Evolutionary conservation across 2,113 vertebrate species (phyloP), one percentile per base, ranked within the genome.

Genomic region (Pseudorectes ferrugineus): DNA sequence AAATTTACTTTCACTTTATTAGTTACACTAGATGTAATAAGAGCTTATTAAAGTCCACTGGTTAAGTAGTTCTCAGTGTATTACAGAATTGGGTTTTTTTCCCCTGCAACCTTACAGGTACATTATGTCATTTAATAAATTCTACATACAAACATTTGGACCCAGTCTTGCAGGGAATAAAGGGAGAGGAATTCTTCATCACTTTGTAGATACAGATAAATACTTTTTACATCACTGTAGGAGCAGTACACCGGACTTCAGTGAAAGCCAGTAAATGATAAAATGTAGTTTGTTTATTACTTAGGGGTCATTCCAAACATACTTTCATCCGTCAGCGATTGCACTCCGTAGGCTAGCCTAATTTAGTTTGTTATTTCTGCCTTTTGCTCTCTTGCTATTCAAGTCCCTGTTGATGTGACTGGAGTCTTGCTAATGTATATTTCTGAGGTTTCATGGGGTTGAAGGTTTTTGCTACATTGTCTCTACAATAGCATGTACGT

Each of bases 401-500:
- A 67, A 33, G 21, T 71, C 40, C 10, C 5, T 77, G 5, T 74
- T 92, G 48, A 29, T 73, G 85, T 62, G 12, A 80, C 29, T 84
- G 61, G 24, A 78, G 26, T 62, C 33, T 63, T 62, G 49, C 15
- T 78, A 74, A 58, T 0, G 1, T 36, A 2, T 12, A 33, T 87
- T 78, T 89, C 48, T 48, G 52, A 51, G 46, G 9, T 43, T 88
- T 77, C 58, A 26, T 45, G 23, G 31, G 3, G 24, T 71, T 75
- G 22, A 8, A 42, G 3, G 18, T 63, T 55, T 72, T 45, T 81
- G 13, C 43, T 62, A 35, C 12, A 2, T 79, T 65, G 4, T 70
- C 20, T 71, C 17, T 83, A 18, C 14, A 75, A 2, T 28, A 40
- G 28, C 25, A 14, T 5, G 12, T 57, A 26, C 1, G 0, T 67